A percentile compares a stretch with the other conserved stretches of the same genome.
phyloP scores from a whole-genome alignment of 2,888 invertebrate species.

The Volucella bombylans region DNA sequence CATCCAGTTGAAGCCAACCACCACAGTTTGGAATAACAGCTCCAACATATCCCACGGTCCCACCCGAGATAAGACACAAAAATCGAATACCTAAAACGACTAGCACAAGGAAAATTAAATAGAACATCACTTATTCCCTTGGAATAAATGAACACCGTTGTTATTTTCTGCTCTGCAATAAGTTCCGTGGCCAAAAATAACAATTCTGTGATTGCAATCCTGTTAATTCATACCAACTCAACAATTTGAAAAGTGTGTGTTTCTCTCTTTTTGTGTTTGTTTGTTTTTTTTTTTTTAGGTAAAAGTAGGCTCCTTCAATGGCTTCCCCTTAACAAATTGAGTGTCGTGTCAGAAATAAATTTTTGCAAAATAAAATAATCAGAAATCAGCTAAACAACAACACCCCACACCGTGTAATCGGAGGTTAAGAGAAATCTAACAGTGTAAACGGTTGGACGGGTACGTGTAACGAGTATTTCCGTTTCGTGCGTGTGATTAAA shows the following conservation, averaged over 20 bases:
- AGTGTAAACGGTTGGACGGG: background rate
- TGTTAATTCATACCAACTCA: too few relatives aligned
- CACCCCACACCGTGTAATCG: conserved; percentile 11
- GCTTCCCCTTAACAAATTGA: too few relatives aligned
- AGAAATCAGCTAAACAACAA: background rate
- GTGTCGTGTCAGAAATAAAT: too few relatives aligned
- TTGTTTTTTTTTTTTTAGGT: background rate
- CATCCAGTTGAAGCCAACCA: conserved; percentile 68
- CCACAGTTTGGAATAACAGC: conserved; percentile 70
- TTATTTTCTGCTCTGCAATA: conserved; percentile 6
- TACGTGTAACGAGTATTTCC: conserved; percentile 2
- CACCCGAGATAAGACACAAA: conserved; percentile 10
- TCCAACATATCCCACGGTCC: conserved; percentile 66
- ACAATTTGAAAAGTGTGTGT: background rate
- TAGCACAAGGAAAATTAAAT: background rate
- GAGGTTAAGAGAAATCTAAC: conserved; percentile 10
- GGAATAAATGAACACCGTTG: background rate
- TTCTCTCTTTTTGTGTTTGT: conserved; percentile 7
- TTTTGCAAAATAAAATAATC: too few relatives aligned
- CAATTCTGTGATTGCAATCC: conserved; percentile 45
- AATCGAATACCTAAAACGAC: conserved; percentile 3
- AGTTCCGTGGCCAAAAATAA: conserved; percentile 49
- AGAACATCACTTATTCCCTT: background rate
- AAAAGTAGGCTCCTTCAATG: background rate
- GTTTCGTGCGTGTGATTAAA: conserved; percentile 29